phyloP scores from a whole-genome alignment of 2,113 vertebrate genomes.

The Laticauda colubrina region DNA sequence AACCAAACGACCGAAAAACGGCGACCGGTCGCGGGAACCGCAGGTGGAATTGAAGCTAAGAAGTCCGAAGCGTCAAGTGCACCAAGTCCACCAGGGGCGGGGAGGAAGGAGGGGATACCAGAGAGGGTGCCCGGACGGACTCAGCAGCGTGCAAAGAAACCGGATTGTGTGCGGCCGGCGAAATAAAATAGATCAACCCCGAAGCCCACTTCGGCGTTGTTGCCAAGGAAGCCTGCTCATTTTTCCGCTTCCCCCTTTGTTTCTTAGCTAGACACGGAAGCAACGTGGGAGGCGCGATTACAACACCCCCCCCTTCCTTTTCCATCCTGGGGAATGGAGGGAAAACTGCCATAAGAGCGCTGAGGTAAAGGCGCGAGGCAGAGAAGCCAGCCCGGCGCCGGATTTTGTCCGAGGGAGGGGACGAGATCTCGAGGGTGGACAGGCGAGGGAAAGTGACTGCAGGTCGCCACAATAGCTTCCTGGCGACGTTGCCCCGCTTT shows the following conservation, averaged over 20 bases:
- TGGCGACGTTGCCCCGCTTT: constrained; percentile 53
- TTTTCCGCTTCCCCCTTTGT: neutral
- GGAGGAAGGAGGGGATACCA: neutral
- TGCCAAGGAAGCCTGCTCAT: constrained; percentile 33
- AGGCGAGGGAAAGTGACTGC: constrained; percentile 17
- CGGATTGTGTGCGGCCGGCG: constrained; percentile 10
- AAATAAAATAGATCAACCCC: neutral
- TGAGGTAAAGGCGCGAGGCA: constrained; percentile 41
- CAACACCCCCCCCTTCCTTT: too few species aligned
- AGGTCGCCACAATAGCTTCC: constrained; percentile 26
- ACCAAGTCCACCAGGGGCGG: neutral
- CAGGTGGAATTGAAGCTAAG: constrained; percentile 37
- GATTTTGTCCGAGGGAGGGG: constrained; percentile 17
- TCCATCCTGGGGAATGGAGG: constrained; percentile 9
- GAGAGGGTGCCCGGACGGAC: constrained; percentile 12
- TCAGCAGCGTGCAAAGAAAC: constrained; percentile 4
- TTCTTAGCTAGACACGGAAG: constrained; percentile 8
- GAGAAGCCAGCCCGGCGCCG: constrained; percentile 36
- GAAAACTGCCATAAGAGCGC: constrained; percentile 58
- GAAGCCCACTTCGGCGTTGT: constrained; percentile 2
- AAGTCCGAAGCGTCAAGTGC: constrained; percentile 9
- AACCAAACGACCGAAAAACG: neutral
- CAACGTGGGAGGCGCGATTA: constrained; percentile 12
- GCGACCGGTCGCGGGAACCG: neutral
- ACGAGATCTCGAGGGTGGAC: neutral